Conservation (phyloP, 2,888 invertebrate genomes). For the Brachypterus glaber region DNA sequence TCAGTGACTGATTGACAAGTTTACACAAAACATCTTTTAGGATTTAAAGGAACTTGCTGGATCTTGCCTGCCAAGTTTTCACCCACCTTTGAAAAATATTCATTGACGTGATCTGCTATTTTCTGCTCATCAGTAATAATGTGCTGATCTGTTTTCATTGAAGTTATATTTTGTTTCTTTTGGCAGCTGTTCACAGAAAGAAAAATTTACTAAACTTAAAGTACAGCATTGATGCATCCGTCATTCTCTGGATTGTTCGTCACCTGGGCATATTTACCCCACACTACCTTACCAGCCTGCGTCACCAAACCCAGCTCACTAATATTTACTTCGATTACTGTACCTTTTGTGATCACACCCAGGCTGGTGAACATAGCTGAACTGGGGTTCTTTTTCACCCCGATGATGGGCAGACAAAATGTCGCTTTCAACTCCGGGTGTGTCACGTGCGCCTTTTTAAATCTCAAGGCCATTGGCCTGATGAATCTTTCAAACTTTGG, state of each 20-base stretch:
- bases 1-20: too few species aligned
- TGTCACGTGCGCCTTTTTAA: slow-evolving; percentile 97
- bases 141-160: too few species aligned
- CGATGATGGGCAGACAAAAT: slow-evolving; percentile 93
- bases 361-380: slow-evolving; percentile 94
- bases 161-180: too few species aligned
- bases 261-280: slow-evolving; percentile 99
- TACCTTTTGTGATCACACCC: slow-evolving; percentile 98
- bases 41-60: too few species aligned
- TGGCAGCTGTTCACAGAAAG: too few species aligned
- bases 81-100: too few species aligned
- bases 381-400: slow-evolving; percentile 98
- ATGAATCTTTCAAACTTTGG: slow-evolving; percentile 99
- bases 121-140: too few species aligned
- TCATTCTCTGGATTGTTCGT: slow-evolving; percentile 99
- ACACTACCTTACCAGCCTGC: slow-evolving; percentile 97
- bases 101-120: too few species aligned
- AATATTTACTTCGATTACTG: slow-evolving; percentile 95
- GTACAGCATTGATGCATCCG: slow-evolving; percentile 97
- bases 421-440: slow-evolving; percentile 99
- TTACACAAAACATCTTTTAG: too few species aligned
- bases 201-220: slow-evolving; percentile 92
- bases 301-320: slow-evolving; percentile 98
- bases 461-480: slow-evolving; percentile 91
- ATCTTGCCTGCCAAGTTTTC: too few species aligned